Evolutionary conservation across 2,888 invertebrate genomes (phyloP).

Genomic region (Mesorhabditis spiculigera): DNA sequence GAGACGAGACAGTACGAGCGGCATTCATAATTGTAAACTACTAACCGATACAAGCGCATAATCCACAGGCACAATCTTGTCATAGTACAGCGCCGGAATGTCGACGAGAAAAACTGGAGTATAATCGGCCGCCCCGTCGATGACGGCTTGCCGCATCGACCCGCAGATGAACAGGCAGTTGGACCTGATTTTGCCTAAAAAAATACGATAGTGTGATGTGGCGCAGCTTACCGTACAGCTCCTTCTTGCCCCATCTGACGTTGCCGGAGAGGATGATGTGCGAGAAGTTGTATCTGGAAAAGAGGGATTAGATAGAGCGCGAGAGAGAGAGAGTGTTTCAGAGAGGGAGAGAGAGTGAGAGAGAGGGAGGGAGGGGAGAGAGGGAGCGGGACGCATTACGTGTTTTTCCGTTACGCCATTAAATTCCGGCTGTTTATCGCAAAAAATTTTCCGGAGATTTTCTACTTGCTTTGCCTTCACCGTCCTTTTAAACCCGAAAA

Average conservation of each 20-base stretch:
- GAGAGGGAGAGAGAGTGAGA: constrained; percentile 8
- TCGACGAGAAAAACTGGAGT: constrained; percentile 88
- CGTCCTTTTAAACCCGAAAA: too few species aligned
- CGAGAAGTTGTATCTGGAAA: not conserved
- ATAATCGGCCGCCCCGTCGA: constrained; percentile 73
- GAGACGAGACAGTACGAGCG: constrained; percentile 19
- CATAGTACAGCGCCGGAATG: constrained; percentile 81
- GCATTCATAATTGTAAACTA: constrained; percentile 10
- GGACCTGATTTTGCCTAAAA: constrained; percentile 75
- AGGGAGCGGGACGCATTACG: too few species aligned
- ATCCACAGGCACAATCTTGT: constrained; percentile 72
- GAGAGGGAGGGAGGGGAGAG: constrained; percentile 2
- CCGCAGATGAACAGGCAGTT: constrained; percentile 86
- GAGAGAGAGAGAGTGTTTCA: not conserved
- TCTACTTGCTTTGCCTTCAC: too few species aligned
- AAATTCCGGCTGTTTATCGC: too few species aligned
- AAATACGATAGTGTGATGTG: too few species aligned
- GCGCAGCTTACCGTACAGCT: too few species aligned
- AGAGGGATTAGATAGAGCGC: not conserved
- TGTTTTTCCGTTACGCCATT: too few species aligned
- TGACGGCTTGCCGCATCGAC: constrained; percentile 78
- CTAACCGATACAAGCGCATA: constrained; percentile 59
- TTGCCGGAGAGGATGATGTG: not conserved
- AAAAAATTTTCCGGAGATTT: too few species aligned
- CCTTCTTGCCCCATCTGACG: constrained; percentile 7